phyloP scores from a whole-genome alignment of 2,888 invertebrate genomes.

The Dinocampus coccinellae region DNA sequence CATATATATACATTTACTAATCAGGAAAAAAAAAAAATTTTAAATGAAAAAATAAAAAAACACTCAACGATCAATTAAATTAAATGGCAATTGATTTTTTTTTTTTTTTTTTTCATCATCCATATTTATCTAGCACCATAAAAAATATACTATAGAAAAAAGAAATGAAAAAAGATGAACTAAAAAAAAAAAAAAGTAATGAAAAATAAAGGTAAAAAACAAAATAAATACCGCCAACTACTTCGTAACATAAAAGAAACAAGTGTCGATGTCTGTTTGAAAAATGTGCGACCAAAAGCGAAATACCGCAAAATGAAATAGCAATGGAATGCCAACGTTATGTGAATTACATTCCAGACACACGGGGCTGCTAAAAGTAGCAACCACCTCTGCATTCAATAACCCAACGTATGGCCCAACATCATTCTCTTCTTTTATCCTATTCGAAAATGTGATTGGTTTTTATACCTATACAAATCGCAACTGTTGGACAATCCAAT shows the following conservation, averaged over 20 bases:
- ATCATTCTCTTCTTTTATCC: constrained; percentile 3
- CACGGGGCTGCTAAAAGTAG: constrained; percentile 50
- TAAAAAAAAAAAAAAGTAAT: too few relatives aligned
- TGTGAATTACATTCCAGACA: constrained; percentile 68
- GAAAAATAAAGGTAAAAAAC: too few relatives aligned
- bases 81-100: constrained; percentile 30
- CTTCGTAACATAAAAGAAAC: constrained; percentile 15
- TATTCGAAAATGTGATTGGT: constrained; percentile 5
- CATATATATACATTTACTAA: neutral
- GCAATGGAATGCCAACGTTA: constrained; percentile 63
- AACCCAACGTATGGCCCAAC: neutral
- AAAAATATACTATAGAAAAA: too few relatives aligned
- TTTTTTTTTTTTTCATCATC: too few relatives aligned
- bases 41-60: too few relatives aligned
- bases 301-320: constrained; percentile 51
- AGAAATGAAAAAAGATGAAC: too few relatives aligned
- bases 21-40: too few relatives aligned
- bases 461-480: constrained; percentile 14
- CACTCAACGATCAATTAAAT: constrained; percentile 28
- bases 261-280: neutral
- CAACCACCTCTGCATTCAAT: constrained; percentile 23
- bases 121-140: too few relatives aligned
- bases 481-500: neutral
- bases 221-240: neutral
- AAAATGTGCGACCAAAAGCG: constrained; percentile 6